Evolutionary conservation across 2,888 invertebrate species (phyloP).

Genomic region (Amiota communis): DNA sequence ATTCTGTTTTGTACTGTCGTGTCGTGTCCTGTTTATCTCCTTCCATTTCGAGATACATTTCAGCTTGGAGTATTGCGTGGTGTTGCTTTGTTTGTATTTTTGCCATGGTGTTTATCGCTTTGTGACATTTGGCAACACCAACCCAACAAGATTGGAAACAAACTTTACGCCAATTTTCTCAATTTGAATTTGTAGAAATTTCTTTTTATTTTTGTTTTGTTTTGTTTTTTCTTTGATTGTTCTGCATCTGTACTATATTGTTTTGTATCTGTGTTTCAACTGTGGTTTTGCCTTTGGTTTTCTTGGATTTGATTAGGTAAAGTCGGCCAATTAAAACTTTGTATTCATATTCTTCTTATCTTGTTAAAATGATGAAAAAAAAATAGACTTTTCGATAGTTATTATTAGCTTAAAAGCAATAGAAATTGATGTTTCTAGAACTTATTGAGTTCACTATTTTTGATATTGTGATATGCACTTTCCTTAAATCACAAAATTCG

Average conservation of each 20-base stretch:
- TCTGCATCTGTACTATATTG: conserved; percentile 34
- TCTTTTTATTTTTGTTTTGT: background rate
- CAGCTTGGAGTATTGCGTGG: conserved; percentile 10
- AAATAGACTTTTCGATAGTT: too few species aligned
- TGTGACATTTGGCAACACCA: conserved; percentile 57
- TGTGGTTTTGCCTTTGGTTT: conserved; percentile 13
- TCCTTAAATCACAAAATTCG: too few species aligned
- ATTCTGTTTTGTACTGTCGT: background rate
- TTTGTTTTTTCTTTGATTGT: conserved; percentile 33
- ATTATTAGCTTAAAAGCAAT: too few species aligned
- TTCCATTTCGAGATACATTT: background rate
- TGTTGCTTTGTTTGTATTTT: background rate
- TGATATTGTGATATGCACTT: too few species aligned
- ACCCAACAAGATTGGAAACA: conserved; percentile 33
- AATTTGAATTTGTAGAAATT: conserved; percentile 9
- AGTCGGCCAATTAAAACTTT: conserved; percentile 26
- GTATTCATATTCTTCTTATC: background rate
- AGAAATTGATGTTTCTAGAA: too few species aligned
- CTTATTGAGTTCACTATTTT: too few species aligned
- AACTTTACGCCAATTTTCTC: conserved; percentile 54
- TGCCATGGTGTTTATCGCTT: conserved; percentile 52
- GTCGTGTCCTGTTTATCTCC: background rate
- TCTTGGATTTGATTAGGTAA: conserved; percentile 11
- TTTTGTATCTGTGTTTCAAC: conserved; percentile 34
- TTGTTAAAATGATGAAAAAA: too few species aligned